Base-by-base conservation (phyloP, 2,888 invertebrate species). In the Agrilus mali region DNA sequence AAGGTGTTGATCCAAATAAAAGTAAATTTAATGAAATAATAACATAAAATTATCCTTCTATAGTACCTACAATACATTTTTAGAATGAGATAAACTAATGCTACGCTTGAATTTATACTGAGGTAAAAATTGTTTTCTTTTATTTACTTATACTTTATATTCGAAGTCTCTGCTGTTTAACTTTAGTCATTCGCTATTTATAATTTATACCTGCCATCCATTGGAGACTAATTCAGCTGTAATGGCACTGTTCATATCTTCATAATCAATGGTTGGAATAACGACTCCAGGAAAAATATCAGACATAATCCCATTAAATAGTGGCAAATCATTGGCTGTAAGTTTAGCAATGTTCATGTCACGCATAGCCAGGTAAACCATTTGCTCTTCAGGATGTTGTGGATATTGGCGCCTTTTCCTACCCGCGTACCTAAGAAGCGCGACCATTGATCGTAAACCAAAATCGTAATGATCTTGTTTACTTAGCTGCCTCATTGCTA, bases 381-480 rank as follows among this genome's bases (percentile, higher is more conserved):
- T 82, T 73, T 87, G 83, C 43, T 86, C 83, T 57, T 87, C 86
- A 0, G 82, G 78, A 16, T 83, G 64, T 53, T 77, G 63, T 0
- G 79, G 72, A 53, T 82, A 74, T 32, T 77, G 74, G 6, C 87
- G 70, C 50, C 88, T 73, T 66, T 89, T 90, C 37, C 75, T 74
- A 0, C 92, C 92, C 1, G 89, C 90, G 59, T 90, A 89, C 41
- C 89, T 72, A 36, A 92, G 69, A 38, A 92, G 66, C 0, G 89
- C 86, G 0, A 86, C 88, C 76, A 93, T 85, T 0, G 89, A 87
- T 34, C 92, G 73, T 10, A 93, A 68, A 1, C 90, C 92, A 59
- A 93, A 93, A 64, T 93, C 90, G 60, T 92, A 93, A 64, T 92
- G 92, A 56, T 82, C 81, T 60, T 92, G 90, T 57, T 88, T 87